Evolutionary conservation across 2,113 vertebrate species (phyloP).

Genomic region (Rhadina sibilatrix): DNA sequence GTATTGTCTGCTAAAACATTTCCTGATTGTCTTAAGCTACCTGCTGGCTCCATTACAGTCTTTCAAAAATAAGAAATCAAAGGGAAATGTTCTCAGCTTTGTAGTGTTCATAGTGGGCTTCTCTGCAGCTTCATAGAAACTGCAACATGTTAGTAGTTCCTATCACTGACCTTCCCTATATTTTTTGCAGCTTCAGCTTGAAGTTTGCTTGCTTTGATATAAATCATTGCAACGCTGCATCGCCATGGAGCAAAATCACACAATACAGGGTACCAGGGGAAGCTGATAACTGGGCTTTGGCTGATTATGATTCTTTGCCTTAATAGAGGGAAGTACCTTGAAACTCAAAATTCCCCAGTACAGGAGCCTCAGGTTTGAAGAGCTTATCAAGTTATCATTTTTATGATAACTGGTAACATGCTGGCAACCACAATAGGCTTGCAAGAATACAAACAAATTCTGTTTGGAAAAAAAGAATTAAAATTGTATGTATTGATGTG

Average conservation of each 20-base stretch:
- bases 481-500: background rate
- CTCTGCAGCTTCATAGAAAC: constrained; percentile 12
- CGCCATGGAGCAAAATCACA: background rate
- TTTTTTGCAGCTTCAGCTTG: constrained; percentile 50
- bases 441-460: background rate
- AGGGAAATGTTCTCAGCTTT: constrained; percentile 29
- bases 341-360: background rate
- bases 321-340: background rate
- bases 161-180: constrained; percentile 21
- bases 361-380: background rate
- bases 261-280: background rate
- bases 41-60: background rate
- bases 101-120: background rate
- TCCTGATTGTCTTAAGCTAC: constrained; percentile 8
- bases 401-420: background rate
- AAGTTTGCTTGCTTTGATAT: constrained; percentile 58
- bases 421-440: background rate
- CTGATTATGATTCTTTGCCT: background rate
- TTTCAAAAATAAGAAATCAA: constrained; percentile 47
- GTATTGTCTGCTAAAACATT: background rate
- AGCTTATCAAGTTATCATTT: background rate
- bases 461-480: background rate
- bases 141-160: constrained; percentile 34
- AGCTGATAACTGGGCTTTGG: background rate
- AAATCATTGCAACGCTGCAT: background rate